Conservation (phyloP, 2,797 vertebrate genomes). For the Brachymystax lenok region DNA sequence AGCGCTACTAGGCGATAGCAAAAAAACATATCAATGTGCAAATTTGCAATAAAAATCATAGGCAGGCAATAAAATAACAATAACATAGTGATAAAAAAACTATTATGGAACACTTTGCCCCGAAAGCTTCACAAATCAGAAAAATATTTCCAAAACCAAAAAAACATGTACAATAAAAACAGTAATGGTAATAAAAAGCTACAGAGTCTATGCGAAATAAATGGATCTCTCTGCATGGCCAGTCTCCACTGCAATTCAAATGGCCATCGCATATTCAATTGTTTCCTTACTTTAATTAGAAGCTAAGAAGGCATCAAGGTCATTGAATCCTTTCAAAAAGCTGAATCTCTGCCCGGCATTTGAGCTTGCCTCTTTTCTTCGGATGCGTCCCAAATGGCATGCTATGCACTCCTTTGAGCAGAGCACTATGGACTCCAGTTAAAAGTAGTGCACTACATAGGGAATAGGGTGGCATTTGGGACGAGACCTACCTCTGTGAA, state of each 20-base stretch:
- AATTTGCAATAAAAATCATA: constrained; percentile 13
- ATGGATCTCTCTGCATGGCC: constrained; percentile 35
- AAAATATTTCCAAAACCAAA: constrained; percentile 1
- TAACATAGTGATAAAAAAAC: constrained; percentile 17
- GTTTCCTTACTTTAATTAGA: constrained; percentile 57
- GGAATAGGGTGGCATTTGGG: not conserved
- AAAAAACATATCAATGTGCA: not conserved
- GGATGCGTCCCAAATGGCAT: not conserved
- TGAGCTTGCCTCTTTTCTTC: constrained; percentile 2
- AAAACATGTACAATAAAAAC: constrained; percentile 22
- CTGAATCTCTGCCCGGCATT: constrained; percentile 63
- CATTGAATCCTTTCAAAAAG: constrained; percentile 53
- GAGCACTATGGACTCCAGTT: not conserved
- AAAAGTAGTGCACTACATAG: not conserved
- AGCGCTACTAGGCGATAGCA: constrained; percentile 13
- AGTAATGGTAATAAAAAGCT: constrained; percentile 7
- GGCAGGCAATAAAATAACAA: constrained; percentile 21
- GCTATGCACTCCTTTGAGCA: not conserved
- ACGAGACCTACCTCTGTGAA: constrained; percentile 58
- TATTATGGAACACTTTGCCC: not conserved
- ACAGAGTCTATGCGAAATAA: constrained; percentile 5
- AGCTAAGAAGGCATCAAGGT: constrained; percentile 51
- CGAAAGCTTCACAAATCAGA: constrained; percentile 15
- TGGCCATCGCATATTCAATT: constrained; percentile 43
- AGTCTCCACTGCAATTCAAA: constrained; percentile 33